A percentile compares a stretch with the other conserved stretches of the same genome.
Conservation (phyloP, 2,113 vertebrate genomes). For the Panthera uncia region DNA sequence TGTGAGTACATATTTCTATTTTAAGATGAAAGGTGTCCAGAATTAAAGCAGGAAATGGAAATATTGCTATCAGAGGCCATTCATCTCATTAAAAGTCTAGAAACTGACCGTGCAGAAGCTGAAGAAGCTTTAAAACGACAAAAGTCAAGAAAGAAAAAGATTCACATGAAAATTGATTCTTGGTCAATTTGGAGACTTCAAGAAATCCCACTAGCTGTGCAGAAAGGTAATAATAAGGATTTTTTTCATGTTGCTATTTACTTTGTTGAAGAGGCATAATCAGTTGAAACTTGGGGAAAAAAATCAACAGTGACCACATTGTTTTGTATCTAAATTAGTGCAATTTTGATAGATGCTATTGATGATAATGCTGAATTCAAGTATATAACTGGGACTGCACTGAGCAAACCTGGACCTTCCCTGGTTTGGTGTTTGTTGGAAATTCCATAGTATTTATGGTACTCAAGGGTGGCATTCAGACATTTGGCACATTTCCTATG, state of each 20-base stretch:
- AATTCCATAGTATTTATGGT: not conserved
- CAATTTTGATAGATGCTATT: not conserved
- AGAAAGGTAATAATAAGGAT: slow-evolving; percentile 83
- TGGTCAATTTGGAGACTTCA: slow-evolving; percentile 88
- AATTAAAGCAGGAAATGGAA: slow-evolving; percentile 86
- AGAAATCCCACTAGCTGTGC: slow-evolving; percentile 84
- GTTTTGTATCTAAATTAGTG: not conserved
- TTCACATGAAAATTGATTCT: slow-evolving; percentile 84
- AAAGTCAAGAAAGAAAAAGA: slow-evolving; percentile 79
- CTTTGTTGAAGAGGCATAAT: not conserved
- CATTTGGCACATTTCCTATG: not conserved
- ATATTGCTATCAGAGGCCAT: slow-evolving; percentile 87
- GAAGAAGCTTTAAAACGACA: slow-evolving; percentile 87
- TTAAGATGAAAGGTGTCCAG: slow-evolving; percentile 75
- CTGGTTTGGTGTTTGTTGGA: not conserved
- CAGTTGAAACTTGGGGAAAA: not conserved
- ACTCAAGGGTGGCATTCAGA: not conserved
- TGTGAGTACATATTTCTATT: slow-evolving; percentile 42
- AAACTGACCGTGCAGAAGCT: slow-evolving; percentile 88
- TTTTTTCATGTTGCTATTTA: not conserved
- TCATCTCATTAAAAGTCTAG: slow-evolving; percentile 89
- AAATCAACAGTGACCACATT: not conserved
- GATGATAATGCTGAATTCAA: not conserved
- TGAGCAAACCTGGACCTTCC: not conserved
- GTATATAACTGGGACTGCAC: not conserved